Percentiles rank a stretch among this genome's conserved stretches.
phyloP scores from a whole-genome alignment of 1,140 invertebrate genomes.

The Probaryconus sp. region DNA sequence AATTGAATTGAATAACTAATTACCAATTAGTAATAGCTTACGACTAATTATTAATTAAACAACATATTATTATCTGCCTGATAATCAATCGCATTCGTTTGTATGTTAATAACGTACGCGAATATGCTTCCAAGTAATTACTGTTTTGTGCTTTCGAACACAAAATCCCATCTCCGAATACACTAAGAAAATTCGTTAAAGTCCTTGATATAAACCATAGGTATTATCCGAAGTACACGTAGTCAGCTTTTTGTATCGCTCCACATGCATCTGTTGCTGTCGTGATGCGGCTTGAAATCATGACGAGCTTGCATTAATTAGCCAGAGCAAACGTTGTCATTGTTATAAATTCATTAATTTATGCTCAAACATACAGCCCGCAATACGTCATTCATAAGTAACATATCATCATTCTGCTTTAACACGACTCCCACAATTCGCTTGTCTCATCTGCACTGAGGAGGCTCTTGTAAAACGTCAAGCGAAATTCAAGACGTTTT shows the following conservation, averaged over 20 bases:
- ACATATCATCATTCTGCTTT: slow-evolving; percentile 8
- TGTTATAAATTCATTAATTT: slow-evolving; percentile 64
- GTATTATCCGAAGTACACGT: slow-evolving; percentile 23
- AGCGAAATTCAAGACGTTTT: no score
- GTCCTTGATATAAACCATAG: not conserved
- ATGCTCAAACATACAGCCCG: slow-evolving; percentile 32
- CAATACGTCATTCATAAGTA: slow-evolving; percentile 20
- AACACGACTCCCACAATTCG: not conserved
- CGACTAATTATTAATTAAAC: no score
- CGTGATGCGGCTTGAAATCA: slow-evolving; percentile 44
- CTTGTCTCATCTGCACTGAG: no score
- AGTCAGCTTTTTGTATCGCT: slow-evolving; percentile 25
- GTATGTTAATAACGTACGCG: no score
- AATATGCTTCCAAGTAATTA: no score
- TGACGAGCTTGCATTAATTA: slow-evolving; percentile 62
- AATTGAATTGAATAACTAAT: no score
- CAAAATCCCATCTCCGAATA: no score
- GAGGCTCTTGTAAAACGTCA: not conserved
- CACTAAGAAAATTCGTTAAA: not conserved
- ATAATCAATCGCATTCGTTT: no score
- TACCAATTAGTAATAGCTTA: no score
- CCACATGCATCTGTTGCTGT: slow-evolving; percentile 15
- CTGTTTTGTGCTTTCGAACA: no score
- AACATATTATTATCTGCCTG: not conserved
- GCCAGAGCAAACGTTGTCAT: slow-evolving; percentile 36